Percentiles rank a stretch among this genome's conserved stretches.
Conservation (phyloP, 2,113 vertebrate genomes). For the Malurus alboscapulatus region DNA sequence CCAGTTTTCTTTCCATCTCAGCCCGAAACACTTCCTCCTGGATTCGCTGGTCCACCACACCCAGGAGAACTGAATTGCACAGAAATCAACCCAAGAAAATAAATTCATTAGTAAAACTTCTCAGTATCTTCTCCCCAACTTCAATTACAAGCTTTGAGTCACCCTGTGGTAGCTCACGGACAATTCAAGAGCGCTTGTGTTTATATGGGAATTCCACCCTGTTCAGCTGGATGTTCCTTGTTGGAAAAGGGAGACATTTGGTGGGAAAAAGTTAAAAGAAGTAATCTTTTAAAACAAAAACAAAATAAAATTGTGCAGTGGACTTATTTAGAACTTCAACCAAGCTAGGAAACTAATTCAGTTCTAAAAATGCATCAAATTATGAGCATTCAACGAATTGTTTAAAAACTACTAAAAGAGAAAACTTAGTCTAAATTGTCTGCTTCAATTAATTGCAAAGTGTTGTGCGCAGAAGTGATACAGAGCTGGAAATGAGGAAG, state of each 20-base stretch:
- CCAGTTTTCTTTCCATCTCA: slow-evolving; percentile 90
- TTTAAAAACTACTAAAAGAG: not conserved
- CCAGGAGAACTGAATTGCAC: slow-evolving; percentile 77
- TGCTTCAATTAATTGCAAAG: not conserved
- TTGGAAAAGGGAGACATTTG: not conserved
- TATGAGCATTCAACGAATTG: not conserved
- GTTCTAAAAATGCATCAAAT: not conserved
- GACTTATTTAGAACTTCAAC: not conserved
- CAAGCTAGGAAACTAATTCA: not conserved
- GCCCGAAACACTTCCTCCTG: slow-evolving; percentile 87
- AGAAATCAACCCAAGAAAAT: not conserved
- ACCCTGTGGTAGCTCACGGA: not conserved
- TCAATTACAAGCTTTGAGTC: not conserved
- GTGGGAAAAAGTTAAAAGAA: not conserved
- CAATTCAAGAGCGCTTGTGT: not conserved
- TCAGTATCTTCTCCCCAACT: not conserved
- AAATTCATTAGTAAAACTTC: not conserved
- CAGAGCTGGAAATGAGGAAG: not conserved
- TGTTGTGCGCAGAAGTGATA: not conserved
- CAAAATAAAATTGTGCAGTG: not conserved
- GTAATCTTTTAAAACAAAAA: accelerated
- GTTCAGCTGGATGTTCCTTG: not conserved
- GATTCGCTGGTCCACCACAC: slow-evolving; percentile 84
- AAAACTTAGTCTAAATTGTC: not conserved
- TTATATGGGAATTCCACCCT: not conserved